phyloP scores from a whole-genome alignment of 2,797 vertebrate species.

The Enoplosus armatus region DNA sequence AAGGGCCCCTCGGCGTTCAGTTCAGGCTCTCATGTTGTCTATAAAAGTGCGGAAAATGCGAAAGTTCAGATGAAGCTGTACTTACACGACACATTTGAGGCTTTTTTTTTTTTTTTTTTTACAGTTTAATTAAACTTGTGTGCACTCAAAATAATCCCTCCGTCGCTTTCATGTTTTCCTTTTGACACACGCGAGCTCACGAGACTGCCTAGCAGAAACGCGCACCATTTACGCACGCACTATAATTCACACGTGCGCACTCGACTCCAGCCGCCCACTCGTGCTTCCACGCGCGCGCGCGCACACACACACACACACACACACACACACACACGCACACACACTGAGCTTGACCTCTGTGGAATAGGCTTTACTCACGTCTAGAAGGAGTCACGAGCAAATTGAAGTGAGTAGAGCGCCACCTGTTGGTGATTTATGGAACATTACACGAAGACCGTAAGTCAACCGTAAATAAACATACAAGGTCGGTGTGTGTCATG shows the following conservation, averaged over 20 bases:
- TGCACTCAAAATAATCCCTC: neutral
- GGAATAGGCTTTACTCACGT: neutral
- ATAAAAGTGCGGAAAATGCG: neutral
- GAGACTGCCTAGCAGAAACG: neutral
- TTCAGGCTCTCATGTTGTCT: neutral
- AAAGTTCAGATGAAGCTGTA: neutral
- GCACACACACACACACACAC: neutral
- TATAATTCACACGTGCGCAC: constrained; percentile 36
- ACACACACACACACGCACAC: neutral
- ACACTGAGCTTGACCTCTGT: constrained; percentile 26
- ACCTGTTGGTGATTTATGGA: constrained; percentile 45
- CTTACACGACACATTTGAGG: neutral
- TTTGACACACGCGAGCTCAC: neutral
- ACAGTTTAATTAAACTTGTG: constrained; percentile 10
- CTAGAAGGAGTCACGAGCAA: neutral
- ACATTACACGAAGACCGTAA: neutral
- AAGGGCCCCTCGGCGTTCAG: neutral
- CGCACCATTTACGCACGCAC: neutral
- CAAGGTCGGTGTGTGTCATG: too few species aligned
- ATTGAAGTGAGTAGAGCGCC: constrained; percentile 56
- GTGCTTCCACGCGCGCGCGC: neutral
- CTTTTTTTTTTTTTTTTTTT: neutral
- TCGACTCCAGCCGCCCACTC: neutral
- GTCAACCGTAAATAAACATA: neutral
- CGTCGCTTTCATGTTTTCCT: neutral